Percentiles rank a stretch among this genome's conserved stretches.
These are phyloP conservation scores for Chironomus tentans DNA, from an alignment of 2,888 invertebrate species.

Conservation along the genomic window DNA sequence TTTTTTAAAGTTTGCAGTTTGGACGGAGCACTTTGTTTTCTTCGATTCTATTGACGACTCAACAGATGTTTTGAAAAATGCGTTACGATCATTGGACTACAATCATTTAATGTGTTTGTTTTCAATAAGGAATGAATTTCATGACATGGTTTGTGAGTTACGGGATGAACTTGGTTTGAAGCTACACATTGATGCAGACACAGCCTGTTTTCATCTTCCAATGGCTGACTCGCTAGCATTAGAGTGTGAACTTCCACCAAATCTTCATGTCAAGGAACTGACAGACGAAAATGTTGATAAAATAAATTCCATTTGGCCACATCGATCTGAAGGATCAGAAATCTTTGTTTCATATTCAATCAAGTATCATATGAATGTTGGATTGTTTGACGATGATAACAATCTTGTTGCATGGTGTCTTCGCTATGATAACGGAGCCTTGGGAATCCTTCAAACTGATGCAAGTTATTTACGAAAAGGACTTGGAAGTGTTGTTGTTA, in stretches of 20 bases:
- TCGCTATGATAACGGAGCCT: constrained; percentile 31
- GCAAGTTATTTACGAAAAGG: constrained; percentile 33
- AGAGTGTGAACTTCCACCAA: constrained; percentile 31
- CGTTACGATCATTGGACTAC: background rate
- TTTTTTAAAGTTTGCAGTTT: background rate
- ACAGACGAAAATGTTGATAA: constrained; percentile 29
- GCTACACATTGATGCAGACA: background rate
- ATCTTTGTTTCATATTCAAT: constrained; percentile 33
- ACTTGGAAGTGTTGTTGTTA: constrained; percentile 32
- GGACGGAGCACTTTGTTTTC: background rate
- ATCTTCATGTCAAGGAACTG: constrained; percentile 32
- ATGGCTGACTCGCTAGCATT: background rate
- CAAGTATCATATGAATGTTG: constrained; percentile 34
- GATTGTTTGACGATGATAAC: constrained; percentile 34
- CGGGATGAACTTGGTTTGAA: background rate
- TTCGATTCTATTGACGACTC: background rate
- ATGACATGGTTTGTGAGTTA: background rate
- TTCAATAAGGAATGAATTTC: background rate
- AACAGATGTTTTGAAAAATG: background rate
- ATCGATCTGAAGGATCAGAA: constrained; percentile 28
- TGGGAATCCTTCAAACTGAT: constrained; percentile 35
- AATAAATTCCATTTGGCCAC: constrained; percentile 29
- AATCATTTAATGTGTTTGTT: background rate
- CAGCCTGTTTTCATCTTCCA: background rate
- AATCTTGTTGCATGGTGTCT: constrained; percentile 40